Evolutionary conservation across 37 sponge, comb jelly and placozoan species (phyloP).

Genomic region (Theonella swinhoei): DNA sequence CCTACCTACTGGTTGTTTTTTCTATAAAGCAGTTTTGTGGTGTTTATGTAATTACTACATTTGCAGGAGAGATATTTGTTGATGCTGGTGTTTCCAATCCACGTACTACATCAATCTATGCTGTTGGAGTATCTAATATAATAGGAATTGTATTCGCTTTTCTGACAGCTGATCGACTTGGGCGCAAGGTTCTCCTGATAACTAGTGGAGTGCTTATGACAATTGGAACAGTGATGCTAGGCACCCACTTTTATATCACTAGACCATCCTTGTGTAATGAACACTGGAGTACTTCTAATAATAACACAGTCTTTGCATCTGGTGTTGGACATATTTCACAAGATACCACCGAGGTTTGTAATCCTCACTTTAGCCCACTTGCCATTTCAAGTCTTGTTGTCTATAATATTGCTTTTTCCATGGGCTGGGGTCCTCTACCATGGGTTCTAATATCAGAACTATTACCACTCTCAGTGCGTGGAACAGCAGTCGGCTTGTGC

Average conservation of each 20-base stretch:
- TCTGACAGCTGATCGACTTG: slow-evolving; percentile 63
- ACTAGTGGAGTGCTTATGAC: slow-evolving; percentile 30
- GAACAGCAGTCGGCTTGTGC: slow-evolving; percentile 45
- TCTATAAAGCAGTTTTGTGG: slow-evolving; percentile 63
- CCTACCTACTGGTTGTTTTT: slow-evolving; percentile 8
- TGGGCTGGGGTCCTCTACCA: slow-evolving; percentile 63
- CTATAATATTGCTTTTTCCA: slow-evolving; percentile 53
- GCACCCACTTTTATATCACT: slow-evolving; percentile 38
- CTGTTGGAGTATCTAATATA: slow-evolving; percentile 25
- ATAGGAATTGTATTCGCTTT: slow-evolving; percentile 27
- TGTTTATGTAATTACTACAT: slow-evolving; percentile 22
- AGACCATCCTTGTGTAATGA: neutral
- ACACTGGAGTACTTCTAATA: neutral
- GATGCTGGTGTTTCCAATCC: slow-evolving; percentile 30
- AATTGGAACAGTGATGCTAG: slow-evolving; percentile 31
- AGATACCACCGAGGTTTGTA: neutral
- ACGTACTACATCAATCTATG: slow-evolving; percentile 1
- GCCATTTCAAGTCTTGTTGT: slow-evolving; percentile 39
- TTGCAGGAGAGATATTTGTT: slow-evolving; percentile 44
- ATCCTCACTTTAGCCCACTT: slow-evolving; percentile 9
- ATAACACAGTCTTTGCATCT: neutral
- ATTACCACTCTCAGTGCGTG: slow-evolving; percentile 64
- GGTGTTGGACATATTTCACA: neutral
- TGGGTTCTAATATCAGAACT: slow-evolving; percentile 76
- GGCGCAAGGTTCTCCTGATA: slow-evolving; percentile 63